Percentiles rank a stretch among this genome's conserved stretches.
phyloP scores from a whole-genome alignment of 2,113 vertebrate genomes.

The Tursiops truncatus region DNA sequence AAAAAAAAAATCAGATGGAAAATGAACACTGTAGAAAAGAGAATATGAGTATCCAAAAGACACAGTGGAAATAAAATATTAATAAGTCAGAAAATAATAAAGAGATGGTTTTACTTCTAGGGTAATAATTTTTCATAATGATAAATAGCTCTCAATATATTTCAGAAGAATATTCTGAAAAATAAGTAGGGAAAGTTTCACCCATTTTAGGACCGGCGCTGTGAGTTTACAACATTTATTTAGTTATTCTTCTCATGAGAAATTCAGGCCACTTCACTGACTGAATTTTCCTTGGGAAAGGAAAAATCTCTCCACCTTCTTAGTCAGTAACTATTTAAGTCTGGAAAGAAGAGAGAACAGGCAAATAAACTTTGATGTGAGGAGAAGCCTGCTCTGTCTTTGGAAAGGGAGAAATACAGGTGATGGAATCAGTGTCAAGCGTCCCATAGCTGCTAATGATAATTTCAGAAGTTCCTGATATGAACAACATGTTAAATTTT shows the following conservation, averaged over 20 bases:
- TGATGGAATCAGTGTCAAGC: neutral
- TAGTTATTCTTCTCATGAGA: neutral
- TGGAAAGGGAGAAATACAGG: neutral
- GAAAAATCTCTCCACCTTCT: neutral
- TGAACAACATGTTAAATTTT: slow-evolving; percentile 22
- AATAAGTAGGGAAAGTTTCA: neutral
- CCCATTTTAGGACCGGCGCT: neutral
- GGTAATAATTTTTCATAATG: neutral
- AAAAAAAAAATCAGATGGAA: neutral
- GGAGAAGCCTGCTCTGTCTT: neutral
- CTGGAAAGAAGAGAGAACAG: neutral
- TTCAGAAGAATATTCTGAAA: neutral
- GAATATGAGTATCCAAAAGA: neutral
- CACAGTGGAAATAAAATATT: neutral
- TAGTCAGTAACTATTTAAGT: neutral
- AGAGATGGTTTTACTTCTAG: neutral
- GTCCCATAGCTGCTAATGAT: neutral
- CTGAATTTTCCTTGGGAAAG: neutral
- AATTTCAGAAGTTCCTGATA: neutral
- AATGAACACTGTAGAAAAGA: neutral
- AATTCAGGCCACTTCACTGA: neutral
- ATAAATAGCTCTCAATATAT: neutral
- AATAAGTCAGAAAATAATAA: neutral
- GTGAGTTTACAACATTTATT: neutral
- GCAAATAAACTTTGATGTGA: neutral